A percentile compares a stretch with the other conserved stretches of the same genome.
phyloP scores from a whole-genome alignment of 2,888 invertebrate genomes.

The Augiades crinisus region DNA sequence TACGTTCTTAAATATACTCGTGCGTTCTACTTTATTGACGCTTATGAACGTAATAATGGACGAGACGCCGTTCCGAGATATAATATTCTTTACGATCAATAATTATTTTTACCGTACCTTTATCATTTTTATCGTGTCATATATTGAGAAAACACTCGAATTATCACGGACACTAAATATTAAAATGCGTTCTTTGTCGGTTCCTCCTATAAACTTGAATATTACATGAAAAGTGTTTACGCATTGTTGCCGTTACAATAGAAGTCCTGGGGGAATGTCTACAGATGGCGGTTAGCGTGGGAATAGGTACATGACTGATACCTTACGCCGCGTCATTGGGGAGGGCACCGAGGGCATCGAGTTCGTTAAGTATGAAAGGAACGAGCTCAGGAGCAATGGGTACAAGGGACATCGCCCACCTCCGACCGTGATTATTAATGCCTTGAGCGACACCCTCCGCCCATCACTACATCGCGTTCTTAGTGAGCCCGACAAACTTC shows the following conservation, averaged over 20 bases:
- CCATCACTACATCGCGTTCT: constrained; percentile 36
- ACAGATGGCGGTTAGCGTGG: constrained; percentile 11
- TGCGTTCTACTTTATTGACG: constrained; percentile 44
- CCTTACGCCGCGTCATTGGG: background rate
- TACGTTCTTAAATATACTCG: constrained; percentile 2
- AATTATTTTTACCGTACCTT: background rate
- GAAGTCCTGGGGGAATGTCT: constrained; percentile 6
- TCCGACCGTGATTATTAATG: constrained; percentile 40
- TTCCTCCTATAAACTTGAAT: background rate
- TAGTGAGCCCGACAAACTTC: constrained; percentile 35
- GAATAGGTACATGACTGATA: constrained; percentile 11
- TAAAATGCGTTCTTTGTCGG: constrained; percentile 16
- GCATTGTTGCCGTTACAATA: constrained; percentile 14
- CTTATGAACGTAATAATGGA: constrained; percentile 46
- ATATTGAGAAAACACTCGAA: background rate
- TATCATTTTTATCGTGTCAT: background rate
- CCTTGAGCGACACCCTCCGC: constrained; percentile 39
- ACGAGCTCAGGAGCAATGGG: constrained; percentile 11
- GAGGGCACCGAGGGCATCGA: constrained; percentile 9
- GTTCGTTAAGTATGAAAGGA: constrained; percentile 8
- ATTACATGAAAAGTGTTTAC: background rate
- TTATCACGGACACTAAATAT: background rate
- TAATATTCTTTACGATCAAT: constrained; percentile 24
- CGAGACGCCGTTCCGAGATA: constrained; percentile 27
- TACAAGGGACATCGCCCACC: constrained; percentile 22